Base-by-base conservation (phyloP, 2,797 vertebrate species). In the Notoglanidium macrostoma region DNA sequence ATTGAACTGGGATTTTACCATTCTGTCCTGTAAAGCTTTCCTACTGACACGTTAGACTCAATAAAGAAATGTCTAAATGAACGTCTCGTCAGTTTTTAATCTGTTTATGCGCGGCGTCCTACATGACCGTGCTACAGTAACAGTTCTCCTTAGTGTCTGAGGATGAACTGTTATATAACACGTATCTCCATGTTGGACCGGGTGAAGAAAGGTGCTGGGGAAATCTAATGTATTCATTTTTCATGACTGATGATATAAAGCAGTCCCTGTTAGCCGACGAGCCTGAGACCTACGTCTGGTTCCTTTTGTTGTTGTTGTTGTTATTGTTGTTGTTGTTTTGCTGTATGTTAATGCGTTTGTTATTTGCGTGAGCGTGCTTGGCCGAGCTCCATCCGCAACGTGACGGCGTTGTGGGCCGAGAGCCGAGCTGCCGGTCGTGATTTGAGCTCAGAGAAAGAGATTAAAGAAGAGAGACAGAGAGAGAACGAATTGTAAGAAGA, bases 401-500 rank as follows among this genome's bases (percentile, higher is more conserved):
- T 17, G 67, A 26, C 21, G 23, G 74, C 23, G 55, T n/a, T 32
- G 57, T 32, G 55, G 72, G 44, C 59, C 26, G 49, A 81, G 85
- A 72, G 21, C 21, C 44, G 63, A 49, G n/a, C 44, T 10, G 55
- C 57, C 57, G 5, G 14, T 40, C 2, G 19, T 78, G 59, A 78
- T 67, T 65, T 67, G 67, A 63, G 32, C 21, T 1, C 7, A 40
- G 55, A 83, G 80, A 76, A 67, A 54, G 46, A 87, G 68, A 83
- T 68, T 5, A 29, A 80, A 29, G 54, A 11, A 55, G 21, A 84
- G 63, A 79, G 51, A 72, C 65, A 81, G 65, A 73, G 73, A 55
- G 23, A 80, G 32, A 80, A 26, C 9, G 49, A 67, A 32, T 32
- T 35, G 84, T 88, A 86, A 83, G 57, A 32, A 74, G 59, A 85